These are phyloP conservation scores for Sebastes trivittatus DNA, from an alignment of 2,797 vertebrate genomes.

Conservation along the genomic window DNA sequence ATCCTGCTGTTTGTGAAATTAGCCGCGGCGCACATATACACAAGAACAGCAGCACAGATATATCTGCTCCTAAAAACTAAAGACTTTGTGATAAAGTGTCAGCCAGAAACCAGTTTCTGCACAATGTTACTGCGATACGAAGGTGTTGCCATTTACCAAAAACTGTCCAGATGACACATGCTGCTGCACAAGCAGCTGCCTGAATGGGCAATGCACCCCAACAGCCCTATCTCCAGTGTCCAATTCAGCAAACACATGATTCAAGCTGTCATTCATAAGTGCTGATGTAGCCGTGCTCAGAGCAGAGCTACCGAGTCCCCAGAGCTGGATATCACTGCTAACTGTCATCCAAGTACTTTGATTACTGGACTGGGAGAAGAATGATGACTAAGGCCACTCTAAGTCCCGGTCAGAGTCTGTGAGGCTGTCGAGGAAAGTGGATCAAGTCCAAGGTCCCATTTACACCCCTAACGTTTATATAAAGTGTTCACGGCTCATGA, in stretches of 20 bases:
- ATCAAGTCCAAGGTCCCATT: slow-evolving; percentile 49
- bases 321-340: slow-evolving; percentile 68
- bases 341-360: slow-evolving; percentile 71
- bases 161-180: slow-evolving; percentile 38
- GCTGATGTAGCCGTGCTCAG: slow-evolving; percentile 66
- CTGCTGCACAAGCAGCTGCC: slow-evolving; percentile 59
- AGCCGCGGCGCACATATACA: slow-evolving; percentile 32
- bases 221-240: slow-evolving; percentile 50
- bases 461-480: slow-evolving; percentile 25
- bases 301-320: slow-evolving; percentile 53
- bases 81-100: slow-evolving; percentile 30
- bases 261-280: slow-evolving; percentile 70
- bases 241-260: slow-evolving; percentile 66
- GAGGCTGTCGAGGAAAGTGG: slow-evolving; percentile 39
- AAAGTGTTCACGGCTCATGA: slow-evolving; percentile 6
- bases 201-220: slow-evolving; percentile 31
- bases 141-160: slow-evolving; percentile 45
- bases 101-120: slow-evolving; percentile 14
- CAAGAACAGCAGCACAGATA: slow-evolving; percentile 37
- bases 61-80: slow-evolving; percentile 3
- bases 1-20: slow-evolving; percentile 66
- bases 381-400: slow-evolving; percentile 65
- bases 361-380: slow-evolving; percentile 63
- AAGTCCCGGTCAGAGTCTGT: slow-evolving; percentile 36
- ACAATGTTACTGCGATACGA: slow-evolving; percentile 28